Evolutionary conservation across 2,888 invertebrate genomes (phyloP).

Genomic region (Cremastobaeus sp.): DNA sequence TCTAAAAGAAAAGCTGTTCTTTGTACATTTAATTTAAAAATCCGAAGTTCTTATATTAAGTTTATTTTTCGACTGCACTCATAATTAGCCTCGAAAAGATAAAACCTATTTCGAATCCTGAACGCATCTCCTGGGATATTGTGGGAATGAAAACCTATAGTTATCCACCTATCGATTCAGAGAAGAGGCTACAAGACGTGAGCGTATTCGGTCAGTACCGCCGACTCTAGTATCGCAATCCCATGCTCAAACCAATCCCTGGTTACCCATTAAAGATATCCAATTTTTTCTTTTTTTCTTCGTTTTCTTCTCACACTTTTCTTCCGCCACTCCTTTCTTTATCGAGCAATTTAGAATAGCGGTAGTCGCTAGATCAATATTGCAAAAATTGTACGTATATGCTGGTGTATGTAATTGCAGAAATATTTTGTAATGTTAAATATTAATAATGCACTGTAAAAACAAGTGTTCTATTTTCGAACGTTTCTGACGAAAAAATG

Average conservation of each 20-base stretch:
- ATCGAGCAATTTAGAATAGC: slow-evolving; percentile 59
- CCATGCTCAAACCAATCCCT: slow-evolving; percentile 52
- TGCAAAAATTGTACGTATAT: no score
- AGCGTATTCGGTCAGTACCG: slow-evolving; percentile 52
- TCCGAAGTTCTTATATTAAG: no score
- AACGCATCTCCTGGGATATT: slow-evolving; percentile 50
- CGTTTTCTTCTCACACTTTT: slow-evolving; percentile 32
- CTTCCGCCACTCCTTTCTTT: slow-evolving; percentile 21
- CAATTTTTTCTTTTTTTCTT: slow-evolving; percentile 63
- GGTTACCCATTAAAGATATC: slow-evolving; percentile 67
- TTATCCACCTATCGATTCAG: slow-evolving; percentile 56
- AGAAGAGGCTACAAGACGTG: slow-evolving; percentile 44
- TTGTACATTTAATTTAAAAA: not conserved
- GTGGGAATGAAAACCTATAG: slow-evolving; percentile 50
- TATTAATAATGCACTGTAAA: no score
- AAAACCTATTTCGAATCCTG: slow-evolving; percentile 26
- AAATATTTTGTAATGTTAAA: no score
- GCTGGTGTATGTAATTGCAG: no score
- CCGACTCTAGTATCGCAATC: slow-evolving; percentile 50
- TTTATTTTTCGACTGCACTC: slow-evolving; percentile 10
- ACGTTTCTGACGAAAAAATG: no score
- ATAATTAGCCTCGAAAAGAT: slow-evolving; percentile 45
- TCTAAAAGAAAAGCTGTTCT: not conserved
- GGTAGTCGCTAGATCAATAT: no score
- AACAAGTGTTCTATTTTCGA: no score